Base-by-base conservation (phyloP, 2,888 invertebrate genomes). In the Philereme transversata region DNA sequence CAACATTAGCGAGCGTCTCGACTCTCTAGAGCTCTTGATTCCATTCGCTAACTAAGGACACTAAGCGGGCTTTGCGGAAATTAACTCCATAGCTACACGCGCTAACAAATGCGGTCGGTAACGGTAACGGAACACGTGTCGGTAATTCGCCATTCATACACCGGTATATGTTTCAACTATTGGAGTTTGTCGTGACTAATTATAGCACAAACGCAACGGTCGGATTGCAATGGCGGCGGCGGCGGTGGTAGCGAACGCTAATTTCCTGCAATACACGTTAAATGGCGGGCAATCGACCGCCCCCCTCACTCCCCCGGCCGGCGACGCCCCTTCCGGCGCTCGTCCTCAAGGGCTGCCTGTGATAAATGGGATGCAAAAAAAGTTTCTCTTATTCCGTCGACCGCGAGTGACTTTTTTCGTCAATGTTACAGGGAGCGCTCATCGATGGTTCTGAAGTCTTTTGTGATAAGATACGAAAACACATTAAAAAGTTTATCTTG, bases 211-310 rank as follows among this genome's bases (percentile, higher is more conserved):
- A 74, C 73, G 69, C 70, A 73, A 71, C 67, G 68, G 69, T 72
- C 68, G 70, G 71, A 74, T 73, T 69, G 78, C 75, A 78, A 74
- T 76, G 75, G 74, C 72, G 22, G 22, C 22, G 67, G 56, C 48
- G 70, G 67, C 53, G 66, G 58, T 57, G 64, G 63, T 62, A 63
- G 67, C 58, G 59, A 75, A 77, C 79, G 78, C 79, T 84, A 83
- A 84, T 85, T 84, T 85, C 83, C 84, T 79, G 83, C 78, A 79
- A 81, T 84, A 80, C 80, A 81, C 77, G 80, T 67, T 75, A 81
- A 81, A 83, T 81, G 79, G 77, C 79, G 71, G 79, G 76, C 82
- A 82, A 80, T 85, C 78, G 65, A 62, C 67, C 68, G 71, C 73
- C 64, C 72, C 69, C 68, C 54, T 60, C 63, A 61, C 55, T 60